Percentiles rank a stretch among this genome's conserved stretches.
Evolutionary conservation across 2,113 vertebrate species (phyloP).

Genomic region (Neolamprologus sp.): DNA sequence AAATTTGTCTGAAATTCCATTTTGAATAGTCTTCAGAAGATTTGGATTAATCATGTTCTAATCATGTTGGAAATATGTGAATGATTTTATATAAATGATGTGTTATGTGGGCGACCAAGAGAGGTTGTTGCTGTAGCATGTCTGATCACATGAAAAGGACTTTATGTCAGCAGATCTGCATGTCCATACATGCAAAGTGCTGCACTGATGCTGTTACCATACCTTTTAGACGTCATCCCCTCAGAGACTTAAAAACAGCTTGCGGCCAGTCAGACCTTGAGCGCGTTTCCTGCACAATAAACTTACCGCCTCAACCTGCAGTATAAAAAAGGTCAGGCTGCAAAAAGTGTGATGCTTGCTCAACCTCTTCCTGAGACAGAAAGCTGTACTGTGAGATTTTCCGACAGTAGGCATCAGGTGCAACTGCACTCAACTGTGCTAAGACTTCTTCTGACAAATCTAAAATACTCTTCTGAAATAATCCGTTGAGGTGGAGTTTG

Average conservation of each 20-base stretch:
- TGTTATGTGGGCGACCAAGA: background rate
- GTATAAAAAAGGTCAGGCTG: background rate
- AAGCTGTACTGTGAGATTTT: background rate
- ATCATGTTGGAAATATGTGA: background rate
- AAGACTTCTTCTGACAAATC: background rate
- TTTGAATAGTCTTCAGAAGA: background rate
- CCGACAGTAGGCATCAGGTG: background rate
- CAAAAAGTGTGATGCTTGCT: background rate
- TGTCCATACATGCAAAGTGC: background rate
- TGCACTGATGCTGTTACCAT: background rate
- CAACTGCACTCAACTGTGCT: background rate
- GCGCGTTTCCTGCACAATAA: background rate
- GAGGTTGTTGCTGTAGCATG: background rate
- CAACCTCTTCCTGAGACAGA: slow-evolving; percentile 4
- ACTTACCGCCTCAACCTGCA: background rate
- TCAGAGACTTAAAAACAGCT: background rate
- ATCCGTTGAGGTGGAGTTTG: background rate
- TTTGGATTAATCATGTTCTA: background rate
- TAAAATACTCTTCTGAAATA: background rate
- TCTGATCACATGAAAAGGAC: background rate
- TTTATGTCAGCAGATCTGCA: background rate
- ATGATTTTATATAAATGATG: background rate
- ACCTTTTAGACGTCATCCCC: background rate
- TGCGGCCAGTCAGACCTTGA: background rate
- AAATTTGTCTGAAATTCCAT: background rate